phyloP scores from a whole-genome alignment of 2,113 vertebrate genomes.

The Cynocephalus volans region DNA sequence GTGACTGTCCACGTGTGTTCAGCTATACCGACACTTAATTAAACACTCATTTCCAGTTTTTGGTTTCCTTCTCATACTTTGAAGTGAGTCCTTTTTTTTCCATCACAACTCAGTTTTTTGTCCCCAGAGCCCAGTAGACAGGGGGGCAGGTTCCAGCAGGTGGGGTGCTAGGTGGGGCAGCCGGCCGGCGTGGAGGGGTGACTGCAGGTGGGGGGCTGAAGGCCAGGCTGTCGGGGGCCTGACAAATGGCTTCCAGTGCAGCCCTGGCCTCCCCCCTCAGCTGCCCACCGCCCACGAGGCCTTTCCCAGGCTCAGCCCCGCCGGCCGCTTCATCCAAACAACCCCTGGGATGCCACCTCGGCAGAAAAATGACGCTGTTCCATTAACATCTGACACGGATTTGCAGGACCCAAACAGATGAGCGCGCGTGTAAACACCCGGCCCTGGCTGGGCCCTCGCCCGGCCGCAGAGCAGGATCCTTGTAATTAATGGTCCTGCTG shows the following conservation, averaged over 20 bases:
- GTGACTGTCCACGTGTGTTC: too few species aligned
- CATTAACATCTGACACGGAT: constrained; percentile 92
- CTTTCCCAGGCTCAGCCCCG: constrained; percentile 66
- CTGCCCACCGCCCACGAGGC: not conserved
- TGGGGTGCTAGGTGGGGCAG: not conserved
- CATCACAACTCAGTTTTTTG: not conserved
- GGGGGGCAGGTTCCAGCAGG: not conserved
- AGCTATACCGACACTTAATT: not conserved
- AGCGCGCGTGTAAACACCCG: constrained; percentile 86
- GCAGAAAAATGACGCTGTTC: constrained; percentile 90
- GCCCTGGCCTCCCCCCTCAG: not conserved
- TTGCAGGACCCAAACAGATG: constrained; percentile 86
- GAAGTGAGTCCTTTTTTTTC: not conserved
- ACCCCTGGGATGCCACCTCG: constrained; percentile 84
- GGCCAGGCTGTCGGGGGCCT: not conserved
- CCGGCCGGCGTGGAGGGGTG: not conserved
- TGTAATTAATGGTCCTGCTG: constrained; percentile 84
- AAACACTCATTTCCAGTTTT: not conserved
- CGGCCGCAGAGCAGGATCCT: constrained; percentile 83
- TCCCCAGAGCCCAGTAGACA: not conserved
- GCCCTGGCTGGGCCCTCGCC: constrained; percentile 76
- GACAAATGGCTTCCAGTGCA: constrained; percentile 56
- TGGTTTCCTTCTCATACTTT: not conserved
- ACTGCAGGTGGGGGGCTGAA: not conserved
- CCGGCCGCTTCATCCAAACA: constrained; percentile 77